These are phyloP conservation scores for Oikopleura vanhoeffeni DNA, from an alignment of 23 tunicate species.

Conservation along the genomic window DNA sequence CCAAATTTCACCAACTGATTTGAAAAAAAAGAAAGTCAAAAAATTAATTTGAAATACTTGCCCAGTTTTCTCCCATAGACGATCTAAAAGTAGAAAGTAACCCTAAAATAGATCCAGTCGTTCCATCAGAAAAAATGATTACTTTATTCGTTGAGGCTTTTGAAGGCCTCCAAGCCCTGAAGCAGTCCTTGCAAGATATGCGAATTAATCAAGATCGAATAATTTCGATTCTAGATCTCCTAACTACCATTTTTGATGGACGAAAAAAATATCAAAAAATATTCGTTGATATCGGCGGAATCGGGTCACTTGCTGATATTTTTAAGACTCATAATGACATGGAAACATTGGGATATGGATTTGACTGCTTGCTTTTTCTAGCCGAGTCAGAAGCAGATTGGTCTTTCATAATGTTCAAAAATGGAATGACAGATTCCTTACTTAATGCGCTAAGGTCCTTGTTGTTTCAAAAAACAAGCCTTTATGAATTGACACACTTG, in stretches of 20 bases:
- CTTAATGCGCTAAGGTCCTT: neutral
- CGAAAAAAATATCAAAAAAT: neutral
- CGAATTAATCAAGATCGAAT: neutral
- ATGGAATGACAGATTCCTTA: neutral
- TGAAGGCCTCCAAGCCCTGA: neutral
- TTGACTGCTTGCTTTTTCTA: neutral
- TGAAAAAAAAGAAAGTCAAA: too few species aligned
- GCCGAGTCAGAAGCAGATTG: neutral
- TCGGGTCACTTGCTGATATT: neutral
- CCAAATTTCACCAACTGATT: too few species aligned
- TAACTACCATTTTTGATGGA: conserved; percentile 1
- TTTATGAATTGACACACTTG: too few species aligned
- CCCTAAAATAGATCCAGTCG: neutral
- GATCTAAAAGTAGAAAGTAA: too few species aligned
- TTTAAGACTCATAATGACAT: neutral
- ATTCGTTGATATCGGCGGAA: neutral
- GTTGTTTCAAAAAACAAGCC: too few species aligned
- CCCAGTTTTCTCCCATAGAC: too few species aligned
- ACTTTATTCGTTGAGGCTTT: neutral
- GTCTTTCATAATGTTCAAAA: neutral
- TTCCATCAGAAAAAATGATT: neutral
- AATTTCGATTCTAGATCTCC: neutral
- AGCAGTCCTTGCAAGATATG: neutral
- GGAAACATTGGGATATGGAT: conserved; percentile 6
- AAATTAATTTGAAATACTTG: too few species aligned